A percentile compares a stretch with the other conserved stretches of the same genome.
These are phyloP conservation scores for Drosophila novamexicana DNA, from an alignment of 1,140 invertebrate species.

Conservation along the genomic window DNA sequence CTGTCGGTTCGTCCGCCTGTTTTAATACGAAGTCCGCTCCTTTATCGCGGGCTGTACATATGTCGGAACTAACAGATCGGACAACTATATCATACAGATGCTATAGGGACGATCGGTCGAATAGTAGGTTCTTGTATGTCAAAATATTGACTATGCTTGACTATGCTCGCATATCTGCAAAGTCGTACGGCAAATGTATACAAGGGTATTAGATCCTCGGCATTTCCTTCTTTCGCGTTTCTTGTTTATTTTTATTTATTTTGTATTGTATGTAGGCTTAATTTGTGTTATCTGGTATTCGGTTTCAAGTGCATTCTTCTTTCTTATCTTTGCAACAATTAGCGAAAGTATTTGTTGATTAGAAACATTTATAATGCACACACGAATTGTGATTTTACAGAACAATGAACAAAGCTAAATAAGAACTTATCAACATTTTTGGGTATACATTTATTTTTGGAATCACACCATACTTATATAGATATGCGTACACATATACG, in stretches of 20 bases:
- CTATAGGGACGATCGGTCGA: too few relatives aligned
- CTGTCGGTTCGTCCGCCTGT: too few relatives aligned
- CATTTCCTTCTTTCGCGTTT: background rate
- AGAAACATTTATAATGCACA: constrained; percentile 24
- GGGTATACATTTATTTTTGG: constrained; percentile 55
- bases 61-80: too few relatives aligned
- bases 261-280: constrained; percentile 1
- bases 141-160: too few relatives aligned
- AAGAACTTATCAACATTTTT: constrained; percentile 18
- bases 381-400: constrained; percentile 19
- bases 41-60: too few relatives aligned
- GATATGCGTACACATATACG: background rate
- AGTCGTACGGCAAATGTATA: too few relatives aligned
- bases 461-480: constrained; percentile 1
- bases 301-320: constrained; percentile 55
- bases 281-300: constrained; percentile 40
- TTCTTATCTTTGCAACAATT: constrained; percentile 59
- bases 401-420: too few relatives aligned
- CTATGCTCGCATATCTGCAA: too few relatives aligned
- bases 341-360: constrained; percentile 60
- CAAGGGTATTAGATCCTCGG: too few relatives aligned
- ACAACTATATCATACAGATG: too few relatives aligned
- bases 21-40: too few relatives aligned
- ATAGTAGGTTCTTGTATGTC: too few relatives aligned
- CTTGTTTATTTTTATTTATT: background rate